phyloP scores from a whole-genome alignment of 30 jellyfish, hydroid and myxozoan genomes.

The Hydra vulgaris region DNA sequence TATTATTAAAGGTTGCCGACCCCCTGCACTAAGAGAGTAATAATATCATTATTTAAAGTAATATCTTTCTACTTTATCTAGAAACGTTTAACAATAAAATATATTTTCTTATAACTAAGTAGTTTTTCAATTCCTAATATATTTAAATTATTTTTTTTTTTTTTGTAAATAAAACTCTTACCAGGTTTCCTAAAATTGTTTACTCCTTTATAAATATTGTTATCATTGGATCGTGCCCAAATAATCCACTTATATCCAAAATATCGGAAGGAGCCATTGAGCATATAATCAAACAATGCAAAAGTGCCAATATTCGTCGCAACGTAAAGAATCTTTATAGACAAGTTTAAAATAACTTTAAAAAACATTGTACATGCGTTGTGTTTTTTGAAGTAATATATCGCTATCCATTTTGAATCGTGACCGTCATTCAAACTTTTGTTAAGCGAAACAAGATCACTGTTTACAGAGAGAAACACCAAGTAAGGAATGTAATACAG shows the following conservation, averaged over 20 bases:
- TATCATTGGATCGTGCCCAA: slow-evolving; percentile 1
- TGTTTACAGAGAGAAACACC: background rate
- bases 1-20: too few relatives aligned
- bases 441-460: background rate
- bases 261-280: slow-evolving; percentile 11
- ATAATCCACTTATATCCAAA: slow-evolving; percentile 17
- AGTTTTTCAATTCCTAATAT: too few relatives aligned
- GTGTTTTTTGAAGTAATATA: background rate
- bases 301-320: background rate
- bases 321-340: background rate
- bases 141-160: too few relatives aligned
- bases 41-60: too few relatives aligned
- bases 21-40: too few relatives aligned
- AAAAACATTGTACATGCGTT: background rate
- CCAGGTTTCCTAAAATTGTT: slow-evolving; percentile 27
- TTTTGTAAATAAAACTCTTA: background rate
- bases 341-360: background rate
- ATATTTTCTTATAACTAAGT: too few relatives aligned
- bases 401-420: background rate
- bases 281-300: background rate
- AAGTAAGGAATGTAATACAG: background rate
- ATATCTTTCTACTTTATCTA: too few relatives aligned
- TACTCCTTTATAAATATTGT: slow-evolving; percentile 13
- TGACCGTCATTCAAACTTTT: background rate
- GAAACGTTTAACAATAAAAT: too few relatives aligned